Percentiles rank a stretch among this genome's conserved stretches.
Evolutionary conservation across 2,797 vertebrate genomes (phyloP).

Genomic region (Peromyscus melanophrys): DNA sequence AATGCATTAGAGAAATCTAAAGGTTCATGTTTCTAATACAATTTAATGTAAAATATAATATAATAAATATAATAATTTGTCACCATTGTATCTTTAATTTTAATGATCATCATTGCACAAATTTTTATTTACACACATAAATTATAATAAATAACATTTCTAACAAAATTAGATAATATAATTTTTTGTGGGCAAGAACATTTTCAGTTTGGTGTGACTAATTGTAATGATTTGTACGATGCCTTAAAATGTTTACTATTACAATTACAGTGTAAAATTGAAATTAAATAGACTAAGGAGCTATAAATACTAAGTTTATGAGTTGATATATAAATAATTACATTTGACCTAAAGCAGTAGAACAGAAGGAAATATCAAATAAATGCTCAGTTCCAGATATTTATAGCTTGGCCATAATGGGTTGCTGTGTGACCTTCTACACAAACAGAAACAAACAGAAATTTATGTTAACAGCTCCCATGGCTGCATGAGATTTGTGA

Average conservation of each 20-base stretch:
- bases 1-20: not conserved
- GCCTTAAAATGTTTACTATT: slow-evolving; percentile 50
- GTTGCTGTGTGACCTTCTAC: not conserved
- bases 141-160: slow-evolving; percentile 41
- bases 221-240: not conserved
- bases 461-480: not conserved
- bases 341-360: not conserved
- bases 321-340: slow-evolving; percentile 38
- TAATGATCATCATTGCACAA: not conserved
- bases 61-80: not conserved
- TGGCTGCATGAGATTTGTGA: not conserved
- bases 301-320: not conserved
- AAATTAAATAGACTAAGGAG: not conserved
- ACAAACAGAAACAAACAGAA: not conserved
- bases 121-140: not conserved
- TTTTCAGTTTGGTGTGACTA: slow-evolving; percentile 44
- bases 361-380: not conserved
- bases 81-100: not conserved
- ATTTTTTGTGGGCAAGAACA: not conserved
- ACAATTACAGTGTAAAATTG: not conserved
- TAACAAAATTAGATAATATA: not conserved
- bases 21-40: not conserved
- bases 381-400: not conserved
- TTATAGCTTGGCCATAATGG: not conserved
- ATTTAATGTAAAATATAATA: not conserved